Evolutionary conservation across 2,113 vertebrate species (phyloP).

Genomic region (Hydrolagus affinis): DNA sequence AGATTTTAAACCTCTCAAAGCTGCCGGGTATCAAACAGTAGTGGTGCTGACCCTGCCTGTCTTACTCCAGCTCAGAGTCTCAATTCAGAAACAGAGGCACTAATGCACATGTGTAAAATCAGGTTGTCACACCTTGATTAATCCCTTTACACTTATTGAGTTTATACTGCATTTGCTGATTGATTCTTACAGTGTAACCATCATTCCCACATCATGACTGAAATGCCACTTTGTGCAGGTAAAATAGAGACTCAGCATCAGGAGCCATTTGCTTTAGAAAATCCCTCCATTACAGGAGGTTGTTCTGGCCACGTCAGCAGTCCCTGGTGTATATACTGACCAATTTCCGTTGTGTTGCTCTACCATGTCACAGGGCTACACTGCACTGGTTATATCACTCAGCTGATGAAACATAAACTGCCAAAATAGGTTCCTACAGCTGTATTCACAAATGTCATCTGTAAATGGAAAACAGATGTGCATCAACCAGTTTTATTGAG

Average conservation of each 20-base stretch:
- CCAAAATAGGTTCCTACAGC: neutral
- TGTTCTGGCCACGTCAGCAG: neutral
- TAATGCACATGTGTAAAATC: neutral
- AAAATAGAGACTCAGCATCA: neutral
- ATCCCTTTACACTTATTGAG: slow-evolving; percentile 11
- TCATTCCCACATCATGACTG: neutral
- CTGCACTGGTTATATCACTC: neutral
- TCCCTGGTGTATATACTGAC: neutral
- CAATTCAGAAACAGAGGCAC: slow-evolving; percentile 7
- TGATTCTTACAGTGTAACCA: slow-evolving; percentile 12
- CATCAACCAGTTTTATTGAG: neutral
- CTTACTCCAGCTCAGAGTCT: neutral
- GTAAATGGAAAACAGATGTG: neutral
- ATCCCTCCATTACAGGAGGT: slow-evolving; percentile 2
- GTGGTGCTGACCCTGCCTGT: slow-evolving; percentile 16
- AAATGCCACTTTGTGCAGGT: slow-evolving; percentile 10
- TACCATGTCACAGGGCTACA: neutral
- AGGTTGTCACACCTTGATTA: slow-evolving; percentile 29
- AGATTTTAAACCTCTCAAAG: slow-evolving; percentile 22
- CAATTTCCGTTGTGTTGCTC: neutral
- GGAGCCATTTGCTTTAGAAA: neutral
- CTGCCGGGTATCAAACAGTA: slow-evolving; percentile 18
- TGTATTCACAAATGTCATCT: neutral
- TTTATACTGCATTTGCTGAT: slow-evolving; percentile 29
- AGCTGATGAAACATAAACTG: neutral